Conservation (phyloP, 2,888 invertebrate genomes). For the Hyalella azteca region DNA sequence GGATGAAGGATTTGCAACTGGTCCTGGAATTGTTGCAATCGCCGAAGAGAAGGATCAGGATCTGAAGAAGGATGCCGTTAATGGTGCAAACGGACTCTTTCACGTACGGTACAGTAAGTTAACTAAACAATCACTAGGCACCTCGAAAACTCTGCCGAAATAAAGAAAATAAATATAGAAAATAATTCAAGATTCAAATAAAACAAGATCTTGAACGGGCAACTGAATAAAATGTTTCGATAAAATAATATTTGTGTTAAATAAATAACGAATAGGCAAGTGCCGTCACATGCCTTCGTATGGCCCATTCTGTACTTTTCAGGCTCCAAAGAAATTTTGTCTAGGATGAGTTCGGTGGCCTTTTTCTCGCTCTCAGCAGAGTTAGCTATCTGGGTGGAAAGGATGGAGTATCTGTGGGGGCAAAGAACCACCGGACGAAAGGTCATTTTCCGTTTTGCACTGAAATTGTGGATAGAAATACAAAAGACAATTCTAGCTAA, state of each 20-base stretch:
- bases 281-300: slow-evolving; percentile 76
- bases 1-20: neutral
- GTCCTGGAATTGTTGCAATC: slow-evolving; percentile 2
- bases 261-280: neutral
- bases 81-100: no score
- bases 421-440: neutral
- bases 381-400: slow-evolving; percentile 52
- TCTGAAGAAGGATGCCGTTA: no score
- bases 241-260: neutral
- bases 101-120: no score
- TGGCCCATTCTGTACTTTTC: slow-evolving; percentile 97
- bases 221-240: no score
- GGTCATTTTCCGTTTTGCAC: neutral
- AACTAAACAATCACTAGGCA: no score
- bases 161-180: no score
- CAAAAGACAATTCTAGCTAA: no score
- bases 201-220: no score
- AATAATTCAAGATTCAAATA: no score
- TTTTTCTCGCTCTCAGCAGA: slow-evolving; percentile 58
- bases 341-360: slow-evolving; percentile 53
- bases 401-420: slow-evolving; percentile 57
- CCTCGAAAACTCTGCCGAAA: no score
- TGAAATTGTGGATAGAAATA: no score
- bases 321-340: slow-evolving; percentile 53
- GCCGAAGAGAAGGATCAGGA: neutral